Evolutionary conservation across 2,797 vertebrate species (phyloP).

Genomic region (Rhodeus uyekii): DNA sequence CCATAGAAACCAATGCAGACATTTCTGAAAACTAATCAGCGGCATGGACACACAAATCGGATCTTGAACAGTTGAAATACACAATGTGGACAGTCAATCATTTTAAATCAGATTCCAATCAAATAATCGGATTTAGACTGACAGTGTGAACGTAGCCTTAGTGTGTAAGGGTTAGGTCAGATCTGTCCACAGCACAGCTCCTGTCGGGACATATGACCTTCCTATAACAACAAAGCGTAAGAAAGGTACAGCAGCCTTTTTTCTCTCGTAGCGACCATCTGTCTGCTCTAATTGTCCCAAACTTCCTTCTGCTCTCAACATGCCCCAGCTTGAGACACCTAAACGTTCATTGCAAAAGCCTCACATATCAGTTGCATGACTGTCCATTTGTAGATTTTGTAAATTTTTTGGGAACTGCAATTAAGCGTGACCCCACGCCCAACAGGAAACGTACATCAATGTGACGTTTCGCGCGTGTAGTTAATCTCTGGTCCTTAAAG

Average conservation of each 20-base stretch:
- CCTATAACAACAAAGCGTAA: conserved; percentile 28
- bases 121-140: background rate
- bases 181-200: background rate
- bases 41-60: no score
- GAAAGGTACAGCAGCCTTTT: conserved; percentile 38
- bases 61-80: no score
- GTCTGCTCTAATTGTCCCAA: conserved; percentile 47
- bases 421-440: conserved; percentile 18
- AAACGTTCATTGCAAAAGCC: conserved; percentile 14
- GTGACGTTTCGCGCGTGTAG: conserved; percentile 12
- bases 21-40: no score
- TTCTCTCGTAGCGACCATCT: conserved; percentile 51
- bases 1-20: no score
- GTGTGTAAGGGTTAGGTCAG: conserved; percentile 12
- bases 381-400: background rate
- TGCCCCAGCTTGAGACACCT: conserved; percentile 45
- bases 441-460: conserved; percentile 23
- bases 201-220: conserved; percentile 15
- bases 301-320: conserved; percentile 48
- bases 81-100: no score
- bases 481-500: conserved; percentile 40
- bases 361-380: background rate
- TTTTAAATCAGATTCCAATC: no score
- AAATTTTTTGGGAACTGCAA: conserved; percentile 11
- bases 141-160: background rate